Conservation (phyloP, 2,113 vertebrate species). For the Butorides virescens region DNA sequence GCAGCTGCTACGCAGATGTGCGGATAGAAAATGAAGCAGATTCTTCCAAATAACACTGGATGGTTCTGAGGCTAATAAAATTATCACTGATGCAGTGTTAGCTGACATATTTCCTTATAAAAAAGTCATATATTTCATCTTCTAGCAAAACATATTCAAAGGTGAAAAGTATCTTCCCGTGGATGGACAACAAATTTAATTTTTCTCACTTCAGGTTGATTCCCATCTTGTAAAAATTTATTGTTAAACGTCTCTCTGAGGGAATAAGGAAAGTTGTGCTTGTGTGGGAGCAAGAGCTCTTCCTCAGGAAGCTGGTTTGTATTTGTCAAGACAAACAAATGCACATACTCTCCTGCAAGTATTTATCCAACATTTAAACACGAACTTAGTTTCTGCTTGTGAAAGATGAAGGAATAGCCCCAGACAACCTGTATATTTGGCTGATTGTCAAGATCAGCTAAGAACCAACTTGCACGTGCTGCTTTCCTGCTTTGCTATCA, state of each 20-base stretch:
- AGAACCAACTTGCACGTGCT: not conserved
- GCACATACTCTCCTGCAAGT: not conserved
- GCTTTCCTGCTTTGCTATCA: not conserved
- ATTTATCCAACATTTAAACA: not conserved
- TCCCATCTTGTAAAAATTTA: not conserved
- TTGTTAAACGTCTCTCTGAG: not conserved
- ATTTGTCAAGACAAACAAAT: not conserved
- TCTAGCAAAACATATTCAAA: not conserved
- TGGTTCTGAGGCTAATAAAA: slow-evolving; percentile 49
- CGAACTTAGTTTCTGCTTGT: not conserved
- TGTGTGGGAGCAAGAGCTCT: not conserved
- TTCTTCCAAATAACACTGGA: slow-evolving; percentile 33
- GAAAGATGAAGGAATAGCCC: not conserved
- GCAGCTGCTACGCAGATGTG: slow-evolving; percentile 78
- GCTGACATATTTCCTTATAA: not conserved
- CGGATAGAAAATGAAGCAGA: slow-evolving; percentile 13
- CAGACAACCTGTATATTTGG: not conserved
- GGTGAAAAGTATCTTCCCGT: not conserved
- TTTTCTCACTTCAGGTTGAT: not conserved
- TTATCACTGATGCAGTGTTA: not conserved
- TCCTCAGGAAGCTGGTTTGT: not conserved
- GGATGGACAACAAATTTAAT: not conserved
- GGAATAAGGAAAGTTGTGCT: not conserved
- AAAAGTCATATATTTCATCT: not conserved
- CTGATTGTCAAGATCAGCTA: not conserved